Evolutionary conservation across 2,113 vertebrate genomes (phyloP).

Genomic region (Cygnus atratus): DNA sequence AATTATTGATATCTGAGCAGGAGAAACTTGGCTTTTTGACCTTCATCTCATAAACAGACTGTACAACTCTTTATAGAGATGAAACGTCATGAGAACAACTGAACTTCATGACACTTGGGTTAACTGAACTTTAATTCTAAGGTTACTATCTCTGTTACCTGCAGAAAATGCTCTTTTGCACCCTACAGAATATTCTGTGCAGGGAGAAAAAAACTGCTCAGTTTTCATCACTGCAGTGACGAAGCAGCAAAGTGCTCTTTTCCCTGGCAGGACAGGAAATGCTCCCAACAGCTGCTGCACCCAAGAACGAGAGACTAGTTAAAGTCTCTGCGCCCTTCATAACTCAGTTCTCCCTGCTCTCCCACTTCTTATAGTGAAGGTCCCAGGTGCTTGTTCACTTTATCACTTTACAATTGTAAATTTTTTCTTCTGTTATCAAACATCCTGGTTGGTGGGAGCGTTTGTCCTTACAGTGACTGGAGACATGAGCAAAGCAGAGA

Average conservation of each 20-base stretch:
- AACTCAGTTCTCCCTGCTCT: not conserved
- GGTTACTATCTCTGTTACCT: not conserved
- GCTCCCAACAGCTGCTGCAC: not conserved
- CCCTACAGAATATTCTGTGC: not conserved
- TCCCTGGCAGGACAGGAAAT: not conserved
- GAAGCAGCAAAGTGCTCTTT: not conserved
- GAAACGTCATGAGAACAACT: not conserved
- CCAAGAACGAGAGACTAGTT: not conserved
- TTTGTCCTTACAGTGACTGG: not conserved
- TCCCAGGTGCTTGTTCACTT: not conserved
- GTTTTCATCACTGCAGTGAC: not conserved
- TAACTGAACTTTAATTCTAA: not conserved
- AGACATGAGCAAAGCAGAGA: not conserved
- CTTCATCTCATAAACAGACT: not conserved
- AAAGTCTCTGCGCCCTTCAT: accelerated
- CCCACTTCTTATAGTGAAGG: accelerated
- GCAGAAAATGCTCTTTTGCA: not conserved
- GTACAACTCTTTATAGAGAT: not conserved
- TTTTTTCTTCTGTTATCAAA: not conserved
- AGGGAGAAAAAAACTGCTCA: not conserved
- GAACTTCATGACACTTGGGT: not conserved
- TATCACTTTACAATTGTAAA: not conserved
- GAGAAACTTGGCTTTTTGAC: not conserved
- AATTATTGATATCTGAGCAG: not conserved
- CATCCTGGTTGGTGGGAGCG: not conserved